Evolutionary conservation across 2,113 vertebrate genomes (phyloP), one percentile per base, ranked within the genome.

Genomic region (Danionella cerebrum): DNA sequence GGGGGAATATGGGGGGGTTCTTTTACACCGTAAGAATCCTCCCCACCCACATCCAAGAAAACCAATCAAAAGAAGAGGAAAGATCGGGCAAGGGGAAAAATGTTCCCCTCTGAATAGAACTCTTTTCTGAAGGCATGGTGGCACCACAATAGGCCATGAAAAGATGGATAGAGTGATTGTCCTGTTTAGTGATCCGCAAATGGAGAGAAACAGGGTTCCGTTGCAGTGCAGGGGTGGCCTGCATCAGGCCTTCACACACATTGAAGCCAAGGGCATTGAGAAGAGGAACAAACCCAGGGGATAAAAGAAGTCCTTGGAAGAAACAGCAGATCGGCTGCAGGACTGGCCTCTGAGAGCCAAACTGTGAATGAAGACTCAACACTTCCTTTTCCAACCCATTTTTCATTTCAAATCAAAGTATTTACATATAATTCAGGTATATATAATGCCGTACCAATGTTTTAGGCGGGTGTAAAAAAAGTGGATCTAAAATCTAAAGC

Each of bases 81-180:
- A 69, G 66, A 59, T 42, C 13, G 66, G 53, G 38, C 79, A 79
- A 62, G 64, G 53, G 74, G 72, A 54, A 76, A 76, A 82, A 71
- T 78, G 84, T 84, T 88, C 90, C 87, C 84, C 81, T 80, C 83
- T 86, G 88, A 91, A 90, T 90, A 87, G 83, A 85, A 80, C 79
- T 76, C 70, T 80, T 87, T 90, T 92, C 86, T 88, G 79, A 87
- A 83, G 84, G 75, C 80, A 79, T 87, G 84, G 85, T 83, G 87
- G 84, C 73, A 82, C 68, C 39, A 90, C 89, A 91, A 92, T 89
- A 85, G 89, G 51, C 87, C 79, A 83, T 83, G 86, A 86, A 89
- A 89, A 92, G 92, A 93, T 90, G 90, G 90, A 92, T 91, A 82
- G 87, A 85, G 84, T 88, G 87, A 90, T 90, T 90, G 90, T 93